Evolutionary conservation across 2,888 invertebrate species (phyloP).

Genomic region (Lasioglossum figueresi): DNA sequence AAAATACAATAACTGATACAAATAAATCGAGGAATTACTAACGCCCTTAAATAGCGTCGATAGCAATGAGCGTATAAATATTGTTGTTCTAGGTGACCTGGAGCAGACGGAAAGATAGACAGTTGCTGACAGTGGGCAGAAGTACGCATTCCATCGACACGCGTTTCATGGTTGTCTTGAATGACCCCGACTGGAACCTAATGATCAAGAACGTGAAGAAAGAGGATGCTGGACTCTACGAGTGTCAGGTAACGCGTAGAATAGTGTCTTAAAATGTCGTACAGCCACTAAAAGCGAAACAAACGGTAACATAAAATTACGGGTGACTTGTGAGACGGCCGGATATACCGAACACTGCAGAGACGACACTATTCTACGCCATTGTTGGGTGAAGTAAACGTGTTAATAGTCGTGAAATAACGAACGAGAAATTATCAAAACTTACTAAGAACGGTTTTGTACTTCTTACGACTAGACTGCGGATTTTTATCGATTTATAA

Average conservation of each 20-base stretch:
- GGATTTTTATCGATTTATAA: too few relatives aligned
- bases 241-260: slow-evolving; percentile 82
- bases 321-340: neutral
- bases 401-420: neutral
- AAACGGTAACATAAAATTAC: slow-evolving; percentile 1
- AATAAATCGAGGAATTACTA: too few relatives aligned
- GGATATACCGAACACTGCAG: neutral
- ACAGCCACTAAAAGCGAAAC: neutral
- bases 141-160: slow-evolving; percentile 71
- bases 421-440: neutral
- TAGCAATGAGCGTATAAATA: neutral
- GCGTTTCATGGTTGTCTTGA: slow-evolving; percentile 70
- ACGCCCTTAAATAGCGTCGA: too few relatives aligned
- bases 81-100: slow-evolving; percentile 73
- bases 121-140: slow-evolving; percentile 73
- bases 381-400: slow-evolving; percentile 7
- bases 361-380: neutral
- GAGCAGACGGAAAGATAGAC: slow-evolving; percentile 73
- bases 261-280: neutral
- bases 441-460: neutral
- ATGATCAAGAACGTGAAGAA: slow-evolving; percentile 82
- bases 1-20: too few relatives aligned
- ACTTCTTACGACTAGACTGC: too few relatives aligned
- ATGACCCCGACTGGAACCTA: slow-evolving; percentile 82
- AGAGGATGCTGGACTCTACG: slow-evolving; percentile 83